Conservation (phyloP, 2,888 invertebrate genomes). For the Drosophila testacea region DNA sequence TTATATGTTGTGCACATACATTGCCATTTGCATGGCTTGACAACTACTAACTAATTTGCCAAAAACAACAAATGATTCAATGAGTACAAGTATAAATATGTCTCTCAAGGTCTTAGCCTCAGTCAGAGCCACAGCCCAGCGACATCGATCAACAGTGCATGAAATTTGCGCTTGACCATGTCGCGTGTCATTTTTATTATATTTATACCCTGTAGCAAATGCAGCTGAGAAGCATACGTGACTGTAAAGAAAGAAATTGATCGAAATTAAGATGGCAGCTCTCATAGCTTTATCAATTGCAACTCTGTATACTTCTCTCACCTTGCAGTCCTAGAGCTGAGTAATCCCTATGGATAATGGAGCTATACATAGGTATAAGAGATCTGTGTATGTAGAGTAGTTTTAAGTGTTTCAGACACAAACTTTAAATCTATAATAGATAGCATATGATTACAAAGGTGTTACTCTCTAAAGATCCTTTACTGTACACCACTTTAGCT, state of each 20-base stretch:
- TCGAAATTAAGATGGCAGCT: too few relatives aligned
- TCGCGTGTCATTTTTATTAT: slow-evolving; percentile 52
- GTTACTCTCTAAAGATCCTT: too few relatives aligned
- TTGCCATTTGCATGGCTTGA: slow-evolving; percentile 49
- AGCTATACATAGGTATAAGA: too few relatives aligned
- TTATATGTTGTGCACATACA: slow-evolving; percentile 14
- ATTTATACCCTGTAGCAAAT: slow-evolving; percentile 41
- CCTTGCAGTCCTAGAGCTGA: too few relatives aligned
- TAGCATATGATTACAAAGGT: too few relatives aligned
- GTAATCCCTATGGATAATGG: too few relatives aligned
- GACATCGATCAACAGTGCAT: slow-evolving; percentile 69
- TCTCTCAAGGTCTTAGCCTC: slow-evolving; percentile 53
- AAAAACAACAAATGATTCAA: slow-evolving; percentile 62
- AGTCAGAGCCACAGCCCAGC: slow-evolving; percentile 46
- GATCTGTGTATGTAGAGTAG: too few relatives aligned
- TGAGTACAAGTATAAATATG: slow-evolving; percentile 49
- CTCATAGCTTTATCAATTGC: too few relatives aligned
- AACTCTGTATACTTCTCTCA: too few relatives aligned
- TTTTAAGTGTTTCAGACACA: too few relatives aligned
- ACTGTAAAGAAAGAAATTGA: not conserved
- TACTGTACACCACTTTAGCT: too few relatives aligned
- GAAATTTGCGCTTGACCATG: slow-evolving; percentile 72
- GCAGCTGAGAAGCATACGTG: not conserved
- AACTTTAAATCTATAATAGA: too few relatives aligned
- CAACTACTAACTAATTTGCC: slow-evolving; percentile 59